Evolutionary conservation across 2,797 vertebrate genomes (phyloP).

Genomic region (Molossus alvarezi): DNA sequence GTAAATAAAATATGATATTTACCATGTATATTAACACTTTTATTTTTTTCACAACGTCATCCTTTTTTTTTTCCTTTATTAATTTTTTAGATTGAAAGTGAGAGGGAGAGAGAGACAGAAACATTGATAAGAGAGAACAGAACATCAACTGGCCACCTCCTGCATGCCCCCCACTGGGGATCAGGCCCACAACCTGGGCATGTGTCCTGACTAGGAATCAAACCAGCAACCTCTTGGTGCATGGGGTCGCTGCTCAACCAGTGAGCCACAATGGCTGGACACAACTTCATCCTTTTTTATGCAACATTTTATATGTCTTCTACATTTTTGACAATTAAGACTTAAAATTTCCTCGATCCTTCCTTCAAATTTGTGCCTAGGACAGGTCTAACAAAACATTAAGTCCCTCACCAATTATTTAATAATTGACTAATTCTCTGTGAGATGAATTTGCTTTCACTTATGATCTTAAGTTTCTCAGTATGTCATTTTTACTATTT

Average conservation of each 20-base stretch:
- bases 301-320: not conserved
- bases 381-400: constrained; percentile 20
- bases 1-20: not conserved
- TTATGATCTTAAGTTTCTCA: constrained; percentile 61
- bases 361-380: constrained; percentile 16
- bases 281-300: not conserved
- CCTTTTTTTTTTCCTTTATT: not conserved
- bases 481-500: constrained; percentile 69
- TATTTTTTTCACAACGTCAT: not conserved
- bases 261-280: too few relatives aligned
- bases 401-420: constrained; percentile 56
- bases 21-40: not conserved
- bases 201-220: too few relatives aligned
- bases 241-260: too few relatives aligned
- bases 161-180: too few relatives aligned
- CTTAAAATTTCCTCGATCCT: not conserved
- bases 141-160: too few relatives aligned
- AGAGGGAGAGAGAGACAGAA: too few relatives aligned
- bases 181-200: too few relatives aligned
- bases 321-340: constrained; percentile 20
- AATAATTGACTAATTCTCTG: constrained; percentile 62
- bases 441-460: constrained; percentile 51
- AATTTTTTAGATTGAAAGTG: too few relatives aligned
- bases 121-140: too few relatives aligned
- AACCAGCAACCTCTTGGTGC: too few relatives aligned